phyloP scores from a whole-genome alignment of 2,113 vertebrate genomes.

The Tragelaphus buxtoni region DNA sequence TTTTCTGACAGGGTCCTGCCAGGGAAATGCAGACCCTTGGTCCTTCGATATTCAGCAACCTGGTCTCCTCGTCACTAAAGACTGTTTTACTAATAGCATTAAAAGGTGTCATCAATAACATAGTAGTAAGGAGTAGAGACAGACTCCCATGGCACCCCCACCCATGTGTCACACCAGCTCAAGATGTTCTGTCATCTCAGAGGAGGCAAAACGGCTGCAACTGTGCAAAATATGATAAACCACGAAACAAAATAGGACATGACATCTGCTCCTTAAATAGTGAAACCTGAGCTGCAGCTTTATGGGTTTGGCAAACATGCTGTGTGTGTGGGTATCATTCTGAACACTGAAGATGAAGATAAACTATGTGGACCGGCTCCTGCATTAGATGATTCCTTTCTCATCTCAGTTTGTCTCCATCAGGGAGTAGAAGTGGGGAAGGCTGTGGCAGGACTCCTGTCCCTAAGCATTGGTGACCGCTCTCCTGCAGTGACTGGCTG shows the following conservation, averaged over 20 bases:
- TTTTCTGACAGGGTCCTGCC: neutral
- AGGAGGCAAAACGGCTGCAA: neutral
- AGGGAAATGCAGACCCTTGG: neutral
- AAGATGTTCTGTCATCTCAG: neutral
- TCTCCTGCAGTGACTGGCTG: neutral
- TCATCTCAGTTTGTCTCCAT: neutral
- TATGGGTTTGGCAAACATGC: neutral
- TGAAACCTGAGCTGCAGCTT: neutral
- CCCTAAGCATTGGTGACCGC: too few species aligned
- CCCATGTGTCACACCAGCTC: fast-evolving
- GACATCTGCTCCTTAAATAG: neutral
- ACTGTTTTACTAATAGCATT: neutral
- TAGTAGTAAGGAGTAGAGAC: neutral
- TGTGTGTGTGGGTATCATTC: neutral
- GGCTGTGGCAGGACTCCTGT: neutral
- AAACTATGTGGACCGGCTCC: neutral
- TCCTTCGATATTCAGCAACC: neutral
- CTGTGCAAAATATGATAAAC: neutral
- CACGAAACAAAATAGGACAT: fast-evolving
- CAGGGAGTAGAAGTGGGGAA: fast-evolving
- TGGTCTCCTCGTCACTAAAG: neutral
- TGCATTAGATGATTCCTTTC: neutral
- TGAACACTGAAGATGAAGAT: neutral
- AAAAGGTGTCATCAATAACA: neutral
- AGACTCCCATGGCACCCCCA: fast-evolving